Evolutionary conservation across 1,140 invertebrate genomes (phyloP).

Genomic region (Geopemphigus sp.): DNA sequence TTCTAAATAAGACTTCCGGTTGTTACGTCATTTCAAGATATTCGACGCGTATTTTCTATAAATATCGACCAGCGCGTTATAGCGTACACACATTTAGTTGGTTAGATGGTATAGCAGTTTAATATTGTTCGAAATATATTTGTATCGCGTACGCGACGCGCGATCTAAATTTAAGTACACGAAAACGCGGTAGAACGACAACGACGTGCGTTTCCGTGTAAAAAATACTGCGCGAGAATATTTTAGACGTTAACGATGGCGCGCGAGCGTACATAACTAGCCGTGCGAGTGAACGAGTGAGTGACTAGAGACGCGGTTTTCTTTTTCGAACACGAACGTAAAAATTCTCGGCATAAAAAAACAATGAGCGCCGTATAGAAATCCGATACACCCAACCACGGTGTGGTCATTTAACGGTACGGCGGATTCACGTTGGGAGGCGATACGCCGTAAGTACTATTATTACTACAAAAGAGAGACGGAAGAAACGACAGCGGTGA

Average conservation of each 20-base stretch:
- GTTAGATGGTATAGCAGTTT: no score
- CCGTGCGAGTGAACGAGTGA: background rate
- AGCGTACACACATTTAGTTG: no score
- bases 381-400: background rate
- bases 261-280: no score
- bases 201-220: no score
- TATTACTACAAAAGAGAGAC: no score
- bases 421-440: background rate
- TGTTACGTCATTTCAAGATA: background rate
- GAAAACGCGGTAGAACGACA: no score
- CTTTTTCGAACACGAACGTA: background rate
- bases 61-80: background rate
- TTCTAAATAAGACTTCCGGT: background rate
- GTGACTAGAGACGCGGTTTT: background rate
- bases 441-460: conserved; percentile 5
- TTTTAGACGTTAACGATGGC: no score
- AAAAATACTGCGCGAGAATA: no score
- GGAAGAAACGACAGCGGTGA: background rate
- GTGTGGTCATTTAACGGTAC: conserved; percentile 12
- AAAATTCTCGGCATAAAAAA: background rate
- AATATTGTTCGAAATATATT: no score
- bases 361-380: background rate
- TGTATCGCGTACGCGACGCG: no score
- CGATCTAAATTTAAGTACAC: no score
- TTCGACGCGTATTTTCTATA: background rate